A percentile compares a stretch with the other conserved stretches of the same genome.
Evolutionary conservation across 2,113 vertebrate species (phyloP).

Genomic region (Barnardius zonarius): DNA sequence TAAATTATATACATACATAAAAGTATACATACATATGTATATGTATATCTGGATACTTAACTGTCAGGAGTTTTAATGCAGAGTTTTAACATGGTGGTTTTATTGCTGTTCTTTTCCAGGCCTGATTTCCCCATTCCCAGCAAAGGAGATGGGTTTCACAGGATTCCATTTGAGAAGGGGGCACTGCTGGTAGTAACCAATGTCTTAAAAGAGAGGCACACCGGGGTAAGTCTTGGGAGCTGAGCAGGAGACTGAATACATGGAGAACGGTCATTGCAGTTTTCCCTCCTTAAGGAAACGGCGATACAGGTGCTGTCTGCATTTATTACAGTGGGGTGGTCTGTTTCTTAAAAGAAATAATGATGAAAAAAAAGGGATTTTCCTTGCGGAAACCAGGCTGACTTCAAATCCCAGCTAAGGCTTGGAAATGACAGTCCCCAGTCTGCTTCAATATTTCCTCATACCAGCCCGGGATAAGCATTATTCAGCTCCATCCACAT

Average conservation of each 20-base stretch:
- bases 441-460: constrained; percentile 27
- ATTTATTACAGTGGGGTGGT: neutral
- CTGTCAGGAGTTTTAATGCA: neutral
- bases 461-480: constrained; percentile 33
- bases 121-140: neutral
- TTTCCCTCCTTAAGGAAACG: neutral
- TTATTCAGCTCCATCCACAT: neutral
- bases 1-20: no score
- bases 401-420: constrained; percentile 3
- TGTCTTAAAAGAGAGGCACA: neutral
- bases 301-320: neutral
- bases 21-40: rapidly evolving
- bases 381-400: neutral
- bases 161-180: neutral
- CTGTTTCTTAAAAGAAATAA: neutral
- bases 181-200: neutral
- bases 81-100: neutral
- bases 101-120: neutral
- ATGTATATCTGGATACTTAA: neutral
- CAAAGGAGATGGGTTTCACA: neutral
- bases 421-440: neutral
- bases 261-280: neutral
- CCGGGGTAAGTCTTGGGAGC: neutral
- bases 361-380: neutral
- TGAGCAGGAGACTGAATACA: neutral